Evolutionary conservation across 2,113 vertebrate genomes (phyloP).

Genomic region (Macroglossus sobrinus): DNA sequence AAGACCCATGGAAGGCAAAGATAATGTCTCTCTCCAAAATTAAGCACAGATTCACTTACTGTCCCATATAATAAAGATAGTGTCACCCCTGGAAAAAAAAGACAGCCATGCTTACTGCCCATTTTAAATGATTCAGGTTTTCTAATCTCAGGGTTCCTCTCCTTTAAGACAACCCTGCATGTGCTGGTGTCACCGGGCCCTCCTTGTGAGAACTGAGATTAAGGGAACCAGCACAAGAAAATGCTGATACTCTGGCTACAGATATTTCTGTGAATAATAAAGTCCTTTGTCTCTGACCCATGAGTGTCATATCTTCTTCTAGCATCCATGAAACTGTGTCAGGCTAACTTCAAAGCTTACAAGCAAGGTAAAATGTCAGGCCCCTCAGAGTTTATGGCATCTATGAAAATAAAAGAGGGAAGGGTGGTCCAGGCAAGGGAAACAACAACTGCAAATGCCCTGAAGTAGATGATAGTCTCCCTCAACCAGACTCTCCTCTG

Average conservation of each 20-base stretch:
- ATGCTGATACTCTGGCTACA: neutral
- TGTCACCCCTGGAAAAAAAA: neutral
- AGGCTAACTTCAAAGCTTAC: neutral
- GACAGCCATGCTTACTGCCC: neutral
- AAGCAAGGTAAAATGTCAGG: neutral
- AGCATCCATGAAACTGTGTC: neutral
- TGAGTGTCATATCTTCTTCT: neutral
- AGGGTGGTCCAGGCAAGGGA: neutral
- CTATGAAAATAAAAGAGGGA: neutral
- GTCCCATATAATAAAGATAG: neutral
- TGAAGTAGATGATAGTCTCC: neutral
- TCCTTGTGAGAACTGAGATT: neutral
- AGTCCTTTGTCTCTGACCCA: conserved; percentile 5
- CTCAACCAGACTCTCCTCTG: neutral
- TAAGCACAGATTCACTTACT: neutral
- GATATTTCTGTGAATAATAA: neutral
- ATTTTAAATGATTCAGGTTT: neutral
- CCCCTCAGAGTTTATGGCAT: neutral
- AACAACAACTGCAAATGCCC: neutral
- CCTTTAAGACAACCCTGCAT: neutral
- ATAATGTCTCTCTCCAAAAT: conserved; percentile 2
- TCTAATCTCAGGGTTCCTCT: neutral
- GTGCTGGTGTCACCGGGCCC: neutral
- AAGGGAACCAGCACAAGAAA: neutral
- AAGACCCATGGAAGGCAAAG: neutral